Evolutionary conservation across 2,888 invertebrate genomes (phyloP).

Genomic region (Ectropis crepuscularia): DNA sequence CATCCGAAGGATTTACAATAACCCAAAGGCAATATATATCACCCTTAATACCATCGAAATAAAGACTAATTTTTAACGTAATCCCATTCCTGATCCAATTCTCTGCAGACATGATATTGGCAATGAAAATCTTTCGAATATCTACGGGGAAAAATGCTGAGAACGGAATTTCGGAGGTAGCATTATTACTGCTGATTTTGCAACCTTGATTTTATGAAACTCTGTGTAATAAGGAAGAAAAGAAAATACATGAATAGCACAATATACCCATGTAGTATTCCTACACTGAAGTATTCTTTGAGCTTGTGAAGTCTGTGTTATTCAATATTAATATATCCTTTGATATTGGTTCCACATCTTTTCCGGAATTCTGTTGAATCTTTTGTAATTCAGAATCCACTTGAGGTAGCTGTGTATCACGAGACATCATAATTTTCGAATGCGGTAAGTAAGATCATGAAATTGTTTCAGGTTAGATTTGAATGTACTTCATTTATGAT

Average conservation of each 20-base stretch:
- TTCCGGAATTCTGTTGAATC: no score
- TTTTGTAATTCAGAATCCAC: no score
- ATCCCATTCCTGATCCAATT: slow-evolving; percentile 36
- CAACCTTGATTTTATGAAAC: slow-evolving; percentile 14
- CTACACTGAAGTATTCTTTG: no score
- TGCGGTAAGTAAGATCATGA: no score
- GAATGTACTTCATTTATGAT: no score
- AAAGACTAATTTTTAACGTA: slow-evolving; percentile 37
- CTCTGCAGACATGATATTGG: slow-evolving; percentile 37
- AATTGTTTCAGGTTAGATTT: no score
- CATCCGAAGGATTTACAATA: slow-evolving; percentile 43
- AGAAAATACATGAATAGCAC: background rate
- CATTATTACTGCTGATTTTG: slow-evolving; percentile 20
- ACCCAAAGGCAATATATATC: slow-evolving; percentile 33
- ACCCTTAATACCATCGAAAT: slow-evolving; percentile 32
- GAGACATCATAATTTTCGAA: no score
- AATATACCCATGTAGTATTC: background rate
- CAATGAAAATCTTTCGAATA: slow-evolving; percentile 39
- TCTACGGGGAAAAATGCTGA: slow-evolving; percentile 29
- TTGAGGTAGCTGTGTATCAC: no score
- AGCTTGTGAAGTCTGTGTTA: no score
- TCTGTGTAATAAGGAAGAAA: slow-evolving; percentile 9
- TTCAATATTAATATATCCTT: no score
- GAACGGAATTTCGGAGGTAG: slow-evolving; percentile 19
- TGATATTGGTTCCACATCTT: no score